Evolutionary conservation across 2,888 invertebrate species (phyloP), one percentile per base, ranked within the genome.

Genomic region (Orthosia gothica): DNA sequence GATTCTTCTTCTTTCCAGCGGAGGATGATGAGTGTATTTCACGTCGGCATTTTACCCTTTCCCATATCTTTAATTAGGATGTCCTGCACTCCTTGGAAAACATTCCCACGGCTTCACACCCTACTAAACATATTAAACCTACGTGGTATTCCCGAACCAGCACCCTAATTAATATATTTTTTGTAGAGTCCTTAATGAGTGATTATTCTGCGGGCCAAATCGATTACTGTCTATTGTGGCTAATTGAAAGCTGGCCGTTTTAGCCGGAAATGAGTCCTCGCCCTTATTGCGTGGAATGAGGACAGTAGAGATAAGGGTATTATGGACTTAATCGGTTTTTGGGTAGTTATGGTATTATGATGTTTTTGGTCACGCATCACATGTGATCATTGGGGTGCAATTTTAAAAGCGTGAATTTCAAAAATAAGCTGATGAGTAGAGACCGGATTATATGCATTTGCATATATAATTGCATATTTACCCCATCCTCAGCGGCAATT

Each of bases 141-240:
- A 83, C 80, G 77, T 83, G 84, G 57, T 59, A 26, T 58, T 52
- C 68, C 71, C 58, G 58, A 74, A 63, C 58, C 12, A 71, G 66
- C 69, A 49, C 61, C 74, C 69, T 86, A 88, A 88, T 87, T 83
- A 75, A 73, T 79, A 73, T 79, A 79, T 81, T 85, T 79, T 79
- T 79, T 85, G 74, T 82, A 62, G 57, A 62, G 54, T 82, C 73
- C 54, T 67, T 84, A 87, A 84, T 78, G 70, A 83, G 65, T 77
- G 76, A 86, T 86, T 76, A 83, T 77, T 74, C 76, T 87, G 79
- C 80, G 86, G 85, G 86, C 72, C 70, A 82, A 85, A 88, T 87
- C 80, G 82, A 84, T 81, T 83, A 79, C 57, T 65, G 66, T 59
- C 80, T 79, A 88, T 91, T 89, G 88, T 89, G 63, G 59, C 84